A percentile compares a stretch with the other conserved stretches of the same genome.
These are phyloP conservation scores for Prochilodus magdalenae DNA, from an alignment of 2,113 vertebrate genomes.

Conservation along the genomic window DNA sequence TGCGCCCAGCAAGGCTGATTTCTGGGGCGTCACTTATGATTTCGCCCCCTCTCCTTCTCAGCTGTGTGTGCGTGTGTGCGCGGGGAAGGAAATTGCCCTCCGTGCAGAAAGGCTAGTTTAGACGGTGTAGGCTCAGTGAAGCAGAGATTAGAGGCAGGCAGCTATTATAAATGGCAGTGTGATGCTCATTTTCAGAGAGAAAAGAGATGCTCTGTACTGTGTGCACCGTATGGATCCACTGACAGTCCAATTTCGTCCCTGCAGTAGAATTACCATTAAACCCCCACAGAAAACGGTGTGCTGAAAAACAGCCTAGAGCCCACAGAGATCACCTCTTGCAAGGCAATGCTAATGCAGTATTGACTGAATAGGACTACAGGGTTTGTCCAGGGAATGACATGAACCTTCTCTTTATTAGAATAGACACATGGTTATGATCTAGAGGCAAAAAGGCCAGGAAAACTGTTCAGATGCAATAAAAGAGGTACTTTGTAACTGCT, in stretches of 20 bases:
- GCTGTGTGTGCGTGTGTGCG: not conserved
- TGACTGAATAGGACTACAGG: not conserved
- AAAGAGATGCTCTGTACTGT: not conserved
- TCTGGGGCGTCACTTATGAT: not conserved
- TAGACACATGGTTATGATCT: not conserved
- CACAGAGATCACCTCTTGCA: not conserved
- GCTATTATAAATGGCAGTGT: not conserved
- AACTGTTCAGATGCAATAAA: not conserved
- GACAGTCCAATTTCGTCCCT: not conserved
- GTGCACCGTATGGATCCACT: not conserved
- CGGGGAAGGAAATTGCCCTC: not conserved
- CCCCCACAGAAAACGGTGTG: constrained; percentile 12
- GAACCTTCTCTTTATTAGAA: not conserved
- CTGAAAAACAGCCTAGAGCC: not conserved
- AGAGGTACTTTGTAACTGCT: no score
- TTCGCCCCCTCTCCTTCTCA: not conserved
- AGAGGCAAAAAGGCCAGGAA: not conserved
- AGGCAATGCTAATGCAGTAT: not conserved
- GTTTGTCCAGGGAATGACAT: not conserved
- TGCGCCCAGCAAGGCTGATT: not conserved
- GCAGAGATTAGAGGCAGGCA: constrained; percentile 15
- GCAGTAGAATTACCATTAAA: constrained; percentile 14
- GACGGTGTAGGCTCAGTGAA: not conserved
- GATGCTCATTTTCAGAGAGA: constrained; percentile 10
- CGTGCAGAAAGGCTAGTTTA: constrained; percentile 12